phyloP scores from a whole-genome alignment of 1,140 invertebrate species.

The Apolygus lucorum region DNA sequence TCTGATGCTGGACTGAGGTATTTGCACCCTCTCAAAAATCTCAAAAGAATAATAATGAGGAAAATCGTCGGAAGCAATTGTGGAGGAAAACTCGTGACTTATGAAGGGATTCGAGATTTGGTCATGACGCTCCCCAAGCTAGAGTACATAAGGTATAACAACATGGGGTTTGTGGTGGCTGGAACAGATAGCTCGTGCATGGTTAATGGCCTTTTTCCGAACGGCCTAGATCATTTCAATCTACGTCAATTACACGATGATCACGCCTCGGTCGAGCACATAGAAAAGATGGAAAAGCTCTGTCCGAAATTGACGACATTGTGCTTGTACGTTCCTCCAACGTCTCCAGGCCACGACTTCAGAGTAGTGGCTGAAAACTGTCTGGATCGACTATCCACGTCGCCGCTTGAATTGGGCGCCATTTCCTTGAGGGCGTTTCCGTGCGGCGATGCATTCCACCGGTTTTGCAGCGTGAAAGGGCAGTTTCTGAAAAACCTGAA shows the following conservation, averaged over 20 bases:
- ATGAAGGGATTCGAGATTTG: conserved; percentile 29
- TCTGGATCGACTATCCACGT: not conserved
- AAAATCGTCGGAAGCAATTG: conserved; percentile 26
- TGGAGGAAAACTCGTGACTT: conserved; percentile 29
- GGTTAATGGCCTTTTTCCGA: not conserved
- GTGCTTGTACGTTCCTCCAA: not conserved
- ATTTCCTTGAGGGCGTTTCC: not conserved
- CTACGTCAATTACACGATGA: conserved; percentile 17
- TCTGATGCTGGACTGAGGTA: conserved; percentile 31
- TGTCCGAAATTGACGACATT: conserved; percentile 16
- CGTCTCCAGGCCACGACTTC: not conserved
- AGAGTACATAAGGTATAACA: conserved; percentile 30
- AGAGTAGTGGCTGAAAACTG: not conserved
- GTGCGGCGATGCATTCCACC: not conserved
- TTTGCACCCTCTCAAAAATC: conserved; percentile 28
- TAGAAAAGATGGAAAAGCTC: not conserved
- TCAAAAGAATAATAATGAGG: conserved; percentile 31
- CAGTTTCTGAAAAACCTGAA: not conserved
- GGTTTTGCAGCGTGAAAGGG: conserved; percentile 9
- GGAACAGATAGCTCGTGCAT: too few species aligned
- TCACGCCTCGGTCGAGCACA: conserved; percentile 7
- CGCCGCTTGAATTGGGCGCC: not conserved
- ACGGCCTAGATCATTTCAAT: not conserved
- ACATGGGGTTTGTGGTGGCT: conserved; percentile 31
- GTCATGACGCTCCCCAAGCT: conserved; percentile 27